Conservation (phyloP, 2,113 vertebrate species). For the Ceyx cyanopectus region DNA sequence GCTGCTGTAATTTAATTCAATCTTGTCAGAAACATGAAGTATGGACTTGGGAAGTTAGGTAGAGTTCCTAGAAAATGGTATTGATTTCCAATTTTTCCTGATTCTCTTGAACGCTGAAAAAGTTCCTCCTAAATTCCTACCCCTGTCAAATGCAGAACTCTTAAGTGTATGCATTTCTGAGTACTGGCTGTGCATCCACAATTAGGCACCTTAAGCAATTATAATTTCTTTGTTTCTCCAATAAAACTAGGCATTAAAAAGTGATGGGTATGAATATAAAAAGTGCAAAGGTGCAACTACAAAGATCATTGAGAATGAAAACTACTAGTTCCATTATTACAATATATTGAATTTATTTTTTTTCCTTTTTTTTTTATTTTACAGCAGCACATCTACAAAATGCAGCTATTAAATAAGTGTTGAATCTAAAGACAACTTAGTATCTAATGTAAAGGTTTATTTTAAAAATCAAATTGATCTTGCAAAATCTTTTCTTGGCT, state of each 20-base stretch:
- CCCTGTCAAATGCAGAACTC: not conserved
- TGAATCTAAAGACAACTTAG: not conserved
- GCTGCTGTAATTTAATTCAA: constrained; percentile 17
- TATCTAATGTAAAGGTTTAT: not conserved
- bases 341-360: not conserved
- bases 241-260: not conserved
- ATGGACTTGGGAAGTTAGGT: not conserved
- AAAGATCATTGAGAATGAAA: not conserved
- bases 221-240: not conserved
- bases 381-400: not conserved
- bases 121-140: not conserved
- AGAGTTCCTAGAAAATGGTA: not conserved
- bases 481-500: not conserved
- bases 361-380: not conserved
- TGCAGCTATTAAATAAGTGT: not conserved
- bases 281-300: not conserved
- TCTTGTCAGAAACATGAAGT: constrained; percentile 11
- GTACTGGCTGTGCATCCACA: not conserved
- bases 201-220: not conserved
- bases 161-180: not conserved
- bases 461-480: not conserved
- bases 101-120: not conserved
- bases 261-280: rapidly evolving
- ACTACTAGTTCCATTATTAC: not conserved
- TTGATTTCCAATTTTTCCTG: not conserved